phyloP scores from a whole-genome alignment of 2,888 invertebrate genomes.

The Clepsis dumicolana region DNA sequence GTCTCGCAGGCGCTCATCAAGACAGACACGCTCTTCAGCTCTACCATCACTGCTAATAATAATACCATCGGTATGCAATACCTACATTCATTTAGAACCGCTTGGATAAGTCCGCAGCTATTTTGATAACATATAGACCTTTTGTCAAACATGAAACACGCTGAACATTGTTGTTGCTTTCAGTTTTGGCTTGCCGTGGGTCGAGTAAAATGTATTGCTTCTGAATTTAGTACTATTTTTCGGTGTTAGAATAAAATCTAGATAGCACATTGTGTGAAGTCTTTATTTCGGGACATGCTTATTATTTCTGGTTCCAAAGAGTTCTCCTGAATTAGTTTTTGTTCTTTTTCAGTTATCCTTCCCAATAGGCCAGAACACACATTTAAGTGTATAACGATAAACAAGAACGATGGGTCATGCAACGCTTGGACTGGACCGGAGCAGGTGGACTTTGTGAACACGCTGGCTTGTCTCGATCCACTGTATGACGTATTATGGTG shows the following conservation, averaged over 20 bases:
- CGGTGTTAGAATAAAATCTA: too few relatives aligned
- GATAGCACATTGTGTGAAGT: too few relatives aligned
- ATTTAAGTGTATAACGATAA: slow-evolving; percentile 96
- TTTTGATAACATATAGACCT: too few relatives aligned
- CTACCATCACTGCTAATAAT: slow-evolving; percentile 95
- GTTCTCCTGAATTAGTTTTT: slow-evolving; percentile 54
- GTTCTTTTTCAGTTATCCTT: slow-evolving; percentile 88
- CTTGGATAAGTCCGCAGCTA: background rate
- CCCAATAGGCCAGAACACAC: slow-evolving; percentile 93
- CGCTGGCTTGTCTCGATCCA: slow-evolving; percentile 94
- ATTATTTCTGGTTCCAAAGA: background rate
- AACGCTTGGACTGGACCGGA: slow-evolving; percentile 93
- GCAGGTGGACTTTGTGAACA: slow-evolving; percentile 94
- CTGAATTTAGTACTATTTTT: too few relatives aligned
- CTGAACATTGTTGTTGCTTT: too few relatives aligned
- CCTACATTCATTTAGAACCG: background rate
- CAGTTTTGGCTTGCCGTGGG: too few relatives aligned
- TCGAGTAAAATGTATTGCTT: too few relatives aligned
- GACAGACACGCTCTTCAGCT: slow-evolving; percentile 93
- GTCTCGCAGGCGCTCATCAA: slow-evolving; percentile 97
- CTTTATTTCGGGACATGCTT: background rate
- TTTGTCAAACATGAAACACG: too few relatives aligned
- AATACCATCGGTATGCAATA: slow-evolving; percentile 90
- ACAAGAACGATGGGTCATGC: slow-evolving; percentile 95
- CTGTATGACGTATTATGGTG: slow-evolving; percentile 98